These are phyloP conservation scores for Nemapogon koenigi DNA, from an alignment of 2,888 invertebrate genomes.

Conservation along the genomic window DNA sequence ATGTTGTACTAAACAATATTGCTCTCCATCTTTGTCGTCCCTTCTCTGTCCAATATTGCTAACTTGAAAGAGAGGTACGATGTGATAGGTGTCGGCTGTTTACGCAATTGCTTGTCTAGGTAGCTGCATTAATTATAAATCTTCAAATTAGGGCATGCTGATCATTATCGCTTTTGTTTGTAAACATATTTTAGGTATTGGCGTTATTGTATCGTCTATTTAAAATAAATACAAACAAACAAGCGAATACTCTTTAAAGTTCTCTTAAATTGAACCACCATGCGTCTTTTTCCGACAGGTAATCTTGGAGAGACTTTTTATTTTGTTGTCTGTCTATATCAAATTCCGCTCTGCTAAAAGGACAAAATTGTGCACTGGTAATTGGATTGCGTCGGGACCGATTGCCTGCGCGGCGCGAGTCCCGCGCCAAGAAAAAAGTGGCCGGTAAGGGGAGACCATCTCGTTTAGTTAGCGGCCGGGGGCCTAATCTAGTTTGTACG, in stretches of 20 bases:
- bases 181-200: no score
- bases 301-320: no score
- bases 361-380: constrained; percentile 29
- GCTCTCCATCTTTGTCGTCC: no score
- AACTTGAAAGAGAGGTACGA: no score
- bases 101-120: no score
- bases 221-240: no score
- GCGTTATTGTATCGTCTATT: no score
- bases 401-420: constrained; percentile 19
- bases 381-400: constrained; percentile 36
- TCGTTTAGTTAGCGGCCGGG: constrained; percentile 7
- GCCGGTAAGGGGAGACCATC: not conserved
- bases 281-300: no score
- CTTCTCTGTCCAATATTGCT: no score
- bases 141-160: not conserved
- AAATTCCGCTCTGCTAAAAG: constrained; percentile 19
- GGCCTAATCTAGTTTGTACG: constrained; percentile 2
- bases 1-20: no score
- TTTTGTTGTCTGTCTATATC: constrained; percentile 2
- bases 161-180: constrained; percentile 6
- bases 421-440: constrained; percentile 8
- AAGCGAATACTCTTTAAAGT: no score
- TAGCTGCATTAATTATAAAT: constrained; percentile 4
- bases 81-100: not conserved
- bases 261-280: no score